A percentile compares a stretch with the other conserved stretches of the same genome.
Conservation (phyloP, 2,113 vertebrate species). For the Myocastor coypus region DNA sequence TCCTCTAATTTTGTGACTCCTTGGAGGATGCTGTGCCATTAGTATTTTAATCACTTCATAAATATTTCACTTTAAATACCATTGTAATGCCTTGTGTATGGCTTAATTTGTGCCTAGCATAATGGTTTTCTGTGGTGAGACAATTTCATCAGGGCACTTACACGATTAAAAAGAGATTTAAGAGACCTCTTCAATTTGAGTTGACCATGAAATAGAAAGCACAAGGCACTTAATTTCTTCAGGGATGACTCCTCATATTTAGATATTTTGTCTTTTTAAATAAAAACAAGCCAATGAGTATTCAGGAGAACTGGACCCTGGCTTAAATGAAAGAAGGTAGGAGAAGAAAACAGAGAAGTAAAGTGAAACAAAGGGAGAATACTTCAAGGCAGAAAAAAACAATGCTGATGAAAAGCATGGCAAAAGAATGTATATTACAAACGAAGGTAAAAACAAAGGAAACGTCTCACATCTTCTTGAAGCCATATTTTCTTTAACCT, state of each 20-base stretch:
- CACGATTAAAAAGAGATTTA: constrained; percentile 87
- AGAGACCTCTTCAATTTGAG: constrained; percentile 86
- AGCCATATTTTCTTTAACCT: background rate
- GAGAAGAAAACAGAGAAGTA: background rate
- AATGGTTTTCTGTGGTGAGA: constrained; percentile 85
- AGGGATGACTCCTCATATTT: constrained; percentile 72
- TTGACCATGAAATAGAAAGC: constrained; percentile 85
- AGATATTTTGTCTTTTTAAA: constrained; percentile 62
- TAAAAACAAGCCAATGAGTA: constrained; percentile 54
- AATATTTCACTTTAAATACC: constrained; percentile 89
- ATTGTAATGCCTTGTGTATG: constrained; percentile 82
- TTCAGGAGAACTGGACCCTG: background rate
- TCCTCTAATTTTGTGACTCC: constrained; percentile 82
- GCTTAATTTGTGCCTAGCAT: constrained; percentile 85
- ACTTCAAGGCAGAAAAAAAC: background rate
- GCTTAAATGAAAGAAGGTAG: background rate
- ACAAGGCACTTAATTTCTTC: constrained; percentile 80
- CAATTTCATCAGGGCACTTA: constrained; percentile 88
- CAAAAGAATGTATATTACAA: background rate
- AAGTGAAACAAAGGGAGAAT: fast-evolving
- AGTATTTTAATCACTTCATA: constrained; percentile 90
- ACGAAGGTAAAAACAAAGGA: background rate
- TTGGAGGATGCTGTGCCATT: constrained; percentile 85
- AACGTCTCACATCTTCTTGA: background rate
- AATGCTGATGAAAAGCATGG: background rate